phyloP scores from a whole-genome alignment of 2,888 invertebrate genomes.

The Archips xylosteana region DNA sequence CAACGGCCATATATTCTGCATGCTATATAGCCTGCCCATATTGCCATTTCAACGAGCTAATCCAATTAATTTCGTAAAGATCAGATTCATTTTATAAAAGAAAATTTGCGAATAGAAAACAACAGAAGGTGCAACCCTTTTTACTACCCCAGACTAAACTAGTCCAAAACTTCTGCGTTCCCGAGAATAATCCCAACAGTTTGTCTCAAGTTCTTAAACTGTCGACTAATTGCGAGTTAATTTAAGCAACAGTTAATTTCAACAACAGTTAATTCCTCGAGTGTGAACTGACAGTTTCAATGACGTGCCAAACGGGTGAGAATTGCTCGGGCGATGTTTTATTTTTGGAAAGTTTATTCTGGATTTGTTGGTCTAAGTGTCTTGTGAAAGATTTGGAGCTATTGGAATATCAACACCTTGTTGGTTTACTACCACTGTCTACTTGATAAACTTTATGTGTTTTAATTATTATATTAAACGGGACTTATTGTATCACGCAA shows the following conservation, averaged over 20 bases:
- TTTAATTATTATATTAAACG: too few species aligned
- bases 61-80: too few species aligned
- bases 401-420: background rate
- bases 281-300: conserved; percentile 20
- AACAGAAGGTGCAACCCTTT: too few species aligned
- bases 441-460: background rate
- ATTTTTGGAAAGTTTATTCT: background rate
- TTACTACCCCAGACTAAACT: background rate
- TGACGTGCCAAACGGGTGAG: conserved; percentile 15
- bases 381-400: conserved; percentile 15
- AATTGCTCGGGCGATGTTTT: background rate
- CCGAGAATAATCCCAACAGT: conserved; percentile 3
- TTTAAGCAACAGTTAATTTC: conserved; percentile 4
- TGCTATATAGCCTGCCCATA: too few species aligned
- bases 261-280: conserved; percentile 6
- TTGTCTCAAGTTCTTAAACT: conserved; percentile 10
- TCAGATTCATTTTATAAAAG: too few species aligned
- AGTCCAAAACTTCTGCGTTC: background rate
- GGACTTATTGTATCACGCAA: too few species aligned
- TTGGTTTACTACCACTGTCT: background rate
- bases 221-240: conserved; percentile 1
- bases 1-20: too few species aligned
- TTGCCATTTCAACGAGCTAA: too few species aligned
- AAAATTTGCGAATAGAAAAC: too few species aligned
- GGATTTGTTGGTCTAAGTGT: conserved; percentile 2